phyloP scores from a whole-genome alignment of 2,888 invertebrate genomes.

The Nephrocerus scutellatus region DNA sequence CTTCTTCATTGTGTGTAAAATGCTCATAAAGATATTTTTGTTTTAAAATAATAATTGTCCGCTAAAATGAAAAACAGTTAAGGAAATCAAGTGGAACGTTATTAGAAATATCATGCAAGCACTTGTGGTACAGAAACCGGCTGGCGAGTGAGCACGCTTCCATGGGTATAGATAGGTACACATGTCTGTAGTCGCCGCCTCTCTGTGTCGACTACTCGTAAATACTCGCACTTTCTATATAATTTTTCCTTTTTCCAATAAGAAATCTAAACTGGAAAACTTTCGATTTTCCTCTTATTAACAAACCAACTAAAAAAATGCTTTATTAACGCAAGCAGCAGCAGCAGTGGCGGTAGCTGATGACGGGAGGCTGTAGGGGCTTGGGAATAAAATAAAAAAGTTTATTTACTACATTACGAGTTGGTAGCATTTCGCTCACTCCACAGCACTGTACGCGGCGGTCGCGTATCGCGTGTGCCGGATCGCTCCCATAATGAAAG shows the following conservation, averaged over 20 bases:
- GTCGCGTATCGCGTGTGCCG: conserved; percentile 19
- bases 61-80: no score
- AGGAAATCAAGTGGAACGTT: no score
- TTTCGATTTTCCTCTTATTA: conserved; percentile 43
- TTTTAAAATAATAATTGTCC: no score
- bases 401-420: background rate
- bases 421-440: background rate
- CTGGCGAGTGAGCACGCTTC: no score
- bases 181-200: conserved; percentile 8
- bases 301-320: no score
- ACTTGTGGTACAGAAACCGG: no score
- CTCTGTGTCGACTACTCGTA: conserved; percentile 21
- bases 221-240: conserved; percentile 46
- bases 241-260: no score
- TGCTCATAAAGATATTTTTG: no score
- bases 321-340: conserved; percentile 29
- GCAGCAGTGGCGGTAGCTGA: conserved; percentile 28
- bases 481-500: conserved; percentile 43
- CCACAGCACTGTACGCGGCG: conserved; percentile 2
- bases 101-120: no score
- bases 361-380: conserved; percentile 14
- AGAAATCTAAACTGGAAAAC: conserved; percentile 39
- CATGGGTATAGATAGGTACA: no score
- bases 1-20: no score
- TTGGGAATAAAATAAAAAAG: conserved; percentile 13